Conservation (phyloP, 2,113 vertebrate species). For the Haemorhous mexicanus region DNA sequence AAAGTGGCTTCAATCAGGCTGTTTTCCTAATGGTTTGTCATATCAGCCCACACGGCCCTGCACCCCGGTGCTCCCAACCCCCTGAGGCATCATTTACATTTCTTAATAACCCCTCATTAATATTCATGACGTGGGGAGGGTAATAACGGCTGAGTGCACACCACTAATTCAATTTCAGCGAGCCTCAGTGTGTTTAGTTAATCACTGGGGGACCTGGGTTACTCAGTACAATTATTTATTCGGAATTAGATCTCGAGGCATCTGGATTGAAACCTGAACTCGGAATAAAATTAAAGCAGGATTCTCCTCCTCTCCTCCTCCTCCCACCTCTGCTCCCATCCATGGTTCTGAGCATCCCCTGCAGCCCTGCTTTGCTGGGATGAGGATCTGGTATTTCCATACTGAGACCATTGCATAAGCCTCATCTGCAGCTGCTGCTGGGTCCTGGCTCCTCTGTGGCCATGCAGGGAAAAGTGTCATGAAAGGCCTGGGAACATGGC, state of each 20-base stretch:
- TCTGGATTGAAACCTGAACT: slow-evolving; percentile 68
- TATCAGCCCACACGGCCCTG: slow-evolving; percentile 48
- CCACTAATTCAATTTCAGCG: slow-evolving; percentile 80
- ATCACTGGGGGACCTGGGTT: slow-evolving; percentile 75
- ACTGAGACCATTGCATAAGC: fast-evolving
- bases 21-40: slow-evolving; percentile 68
- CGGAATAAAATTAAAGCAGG: slow-evolving; percentile 61
- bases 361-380: neutral
- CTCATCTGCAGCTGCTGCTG: fast-evolving
- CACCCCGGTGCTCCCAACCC: slow-evolving; percentile 26
- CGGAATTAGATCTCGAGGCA: slow-evolving; percentile 77
- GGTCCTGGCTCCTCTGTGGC: neutral
- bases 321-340: fast-evolving
- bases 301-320: neutral
- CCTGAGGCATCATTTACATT: slow-evolving; percentile 79
- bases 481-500: neutral
- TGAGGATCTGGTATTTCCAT: neutral
- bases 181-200: slow-evolving; percentile 78
- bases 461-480: no score
- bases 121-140: slow-evolving; percentile 75
- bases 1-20: slow-evolving; percentile 65
- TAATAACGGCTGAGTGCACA: slow-evolving; percentile 70
- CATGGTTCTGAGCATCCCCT: neutral
- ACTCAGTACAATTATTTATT: slow-evolving; percentile 81
- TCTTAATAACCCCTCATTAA: slow-evolving; percentile 80